These are phyloP conservation scores for Bugulina stolonifera DNA, from an alignment of 2,888 invertebrate species.

Conservation along the genomic window DNA sequence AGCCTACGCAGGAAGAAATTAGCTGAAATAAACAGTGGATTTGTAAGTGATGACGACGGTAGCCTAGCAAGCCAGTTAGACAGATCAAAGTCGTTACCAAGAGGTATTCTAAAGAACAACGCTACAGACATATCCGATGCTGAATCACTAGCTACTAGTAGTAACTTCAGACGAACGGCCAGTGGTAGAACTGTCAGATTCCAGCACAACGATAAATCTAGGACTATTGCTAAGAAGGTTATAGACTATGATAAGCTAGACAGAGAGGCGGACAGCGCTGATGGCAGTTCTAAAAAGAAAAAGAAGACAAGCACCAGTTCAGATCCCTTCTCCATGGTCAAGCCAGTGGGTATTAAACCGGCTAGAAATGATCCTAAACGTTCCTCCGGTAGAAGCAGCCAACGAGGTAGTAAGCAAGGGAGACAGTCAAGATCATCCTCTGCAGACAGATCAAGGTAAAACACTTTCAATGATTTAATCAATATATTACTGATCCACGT, in stretches of 20 bases:
- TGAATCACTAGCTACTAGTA: conserved; percentile 4
- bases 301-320: not conserved
- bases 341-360: conserved; percentile 18
- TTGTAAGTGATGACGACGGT: conserved; percentile 5
- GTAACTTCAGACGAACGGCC: conserved; percentile 6
- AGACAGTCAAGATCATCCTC: conserved; percentile 9
- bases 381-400: conserved; percentile 5
- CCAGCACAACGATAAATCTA: conserved; percentile 13
- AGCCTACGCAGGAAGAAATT: conserved; percentile 20
- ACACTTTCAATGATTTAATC: too few relatives aligned
- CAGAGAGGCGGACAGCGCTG: conserved; percentile 2
- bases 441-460: not conserved
- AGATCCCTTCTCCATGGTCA: conserved; percentile 14
- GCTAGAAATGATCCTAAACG: conserved; percentile 16
- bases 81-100: not conserved
- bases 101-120: conserved; percentile 7
- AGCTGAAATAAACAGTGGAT: conserved; percentile 14
- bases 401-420: conserved; percentile 16
- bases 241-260: conserved; percentile 22
- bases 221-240: conserved; percentile 18
- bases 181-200: conserved; percentile 10
- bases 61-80: conserved; percentile 11
- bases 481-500: too few relatives aligned
- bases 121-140: conserved; percentile 12
- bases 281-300: not conserved